phyloP scores from a whole-genome alignment of 2,888 invertebrate genomes.

The Caenorhabditis sp. region DNA sequence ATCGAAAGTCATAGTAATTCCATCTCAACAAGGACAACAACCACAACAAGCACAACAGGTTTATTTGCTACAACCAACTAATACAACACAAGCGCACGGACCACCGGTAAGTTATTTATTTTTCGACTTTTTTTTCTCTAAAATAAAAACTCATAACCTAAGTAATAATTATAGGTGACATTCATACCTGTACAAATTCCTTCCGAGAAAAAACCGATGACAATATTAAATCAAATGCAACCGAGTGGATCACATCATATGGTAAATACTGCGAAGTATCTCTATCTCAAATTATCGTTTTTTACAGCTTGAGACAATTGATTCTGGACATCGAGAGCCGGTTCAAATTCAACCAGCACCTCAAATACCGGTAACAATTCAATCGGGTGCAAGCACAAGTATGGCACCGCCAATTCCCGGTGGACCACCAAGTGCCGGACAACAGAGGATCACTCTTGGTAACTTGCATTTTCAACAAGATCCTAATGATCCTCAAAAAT shows the following conservation, averaged over 20 bases:
- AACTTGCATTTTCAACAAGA: constrained; percentile 82
- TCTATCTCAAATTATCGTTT: background rate
- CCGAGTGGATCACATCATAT: constrained; percentile 10
- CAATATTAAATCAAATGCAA: constrained; percentile 27
- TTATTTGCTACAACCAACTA: constrained; percentile 42
- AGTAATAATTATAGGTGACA: constrained; percentile 31
- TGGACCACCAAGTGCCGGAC: constrained; percentile 22
- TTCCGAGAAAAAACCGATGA: constrained; percentile 22
- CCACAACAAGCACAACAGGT: constrained; percentile 17
- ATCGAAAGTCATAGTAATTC: constrained; percentile 8
- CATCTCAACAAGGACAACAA: background rate
- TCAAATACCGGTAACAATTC: constrained; percentile 6
- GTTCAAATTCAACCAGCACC: constrained; percentile 37
- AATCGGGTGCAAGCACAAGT: background rate
- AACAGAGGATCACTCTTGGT: constrained; percentile 68
- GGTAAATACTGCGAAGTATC: background rate
- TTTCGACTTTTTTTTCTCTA: background rate
- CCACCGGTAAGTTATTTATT: constrained; percentile 5
- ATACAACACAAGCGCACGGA: background rate
- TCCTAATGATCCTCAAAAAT: constrained; percentile 83
- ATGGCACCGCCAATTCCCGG: constrained; percentile 10
- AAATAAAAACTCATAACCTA: constrained; percentile 1
- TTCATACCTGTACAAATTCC: constrained; percentile 50
- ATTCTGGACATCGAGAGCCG: constrained; percentile 35
- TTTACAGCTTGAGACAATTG: constrained; percentile 27